phyloP scores from a whole-genome alignment of 2,888 invertebrate genomes.

The Heteromurus nitidus region DNA sequence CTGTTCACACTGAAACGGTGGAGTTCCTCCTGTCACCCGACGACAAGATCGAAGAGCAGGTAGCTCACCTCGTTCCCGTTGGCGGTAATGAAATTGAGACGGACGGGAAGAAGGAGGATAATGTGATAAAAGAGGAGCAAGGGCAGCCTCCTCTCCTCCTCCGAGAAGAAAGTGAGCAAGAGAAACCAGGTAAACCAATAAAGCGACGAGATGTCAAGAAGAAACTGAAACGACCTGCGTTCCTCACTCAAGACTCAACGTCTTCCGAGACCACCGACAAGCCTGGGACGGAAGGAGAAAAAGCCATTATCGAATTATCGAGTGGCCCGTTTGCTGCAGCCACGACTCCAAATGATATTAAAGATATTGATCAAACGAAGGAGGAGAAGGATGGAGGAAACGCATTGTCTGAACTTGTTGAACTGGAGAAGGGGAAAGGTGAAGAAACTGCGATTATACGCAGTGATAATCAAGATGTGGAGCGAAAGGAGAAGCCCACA shows the following conservation, averaged over 20 bases:
- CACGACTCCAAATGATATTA: slow-evolving; percentile 1
- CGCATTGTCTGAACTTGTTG: slow-evolving; percentile 21
- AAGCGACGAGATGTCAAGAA: slow-evolving; percentile 64
- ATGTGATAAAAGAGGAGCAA: neutral
- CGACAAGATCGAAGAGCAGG: slow-evolving; percentile 30
- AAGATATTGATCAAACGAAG: slow-evolving; percentile 49
- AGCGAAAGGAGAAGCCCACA: neutral
- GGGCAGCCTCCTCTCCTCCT: neutral
- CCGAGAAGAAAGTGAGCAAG: slow-evolving; percentile 24
- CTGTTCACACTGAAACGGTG: slow-evolving; percentile 28
- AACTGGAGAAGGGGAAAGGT: slow-evolving; percentile 16
- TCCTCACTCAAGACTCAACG: slow-evolving; percentile 14
- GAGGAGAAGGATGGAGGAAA: neutral
- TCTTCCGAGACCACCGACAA: neutral
- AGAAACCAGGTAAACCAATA: slow-evolving; percentile 47
- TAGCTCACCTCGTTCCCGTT: slow-evolving; percentile 22
- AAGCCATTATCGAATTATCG: slow-evolving; percentile 42
- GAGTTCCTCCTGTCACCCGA: slow-evolving; percentile 3
- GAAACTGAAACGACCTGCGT: slow-evolving; percentile 63
- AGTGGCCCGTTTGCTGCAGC: neutral
- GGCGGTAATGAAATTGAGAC: neutral
- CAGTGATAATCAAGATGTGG: neutral
- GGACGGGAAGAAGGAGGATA: neutral
- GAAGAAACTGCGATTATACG: neutral
- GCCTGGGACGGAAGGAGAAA: neutral